Evolutionary conservation across 2,113 vertebrate species (phyloP).

Genomic region (Anguilla rostrata): DNA sequence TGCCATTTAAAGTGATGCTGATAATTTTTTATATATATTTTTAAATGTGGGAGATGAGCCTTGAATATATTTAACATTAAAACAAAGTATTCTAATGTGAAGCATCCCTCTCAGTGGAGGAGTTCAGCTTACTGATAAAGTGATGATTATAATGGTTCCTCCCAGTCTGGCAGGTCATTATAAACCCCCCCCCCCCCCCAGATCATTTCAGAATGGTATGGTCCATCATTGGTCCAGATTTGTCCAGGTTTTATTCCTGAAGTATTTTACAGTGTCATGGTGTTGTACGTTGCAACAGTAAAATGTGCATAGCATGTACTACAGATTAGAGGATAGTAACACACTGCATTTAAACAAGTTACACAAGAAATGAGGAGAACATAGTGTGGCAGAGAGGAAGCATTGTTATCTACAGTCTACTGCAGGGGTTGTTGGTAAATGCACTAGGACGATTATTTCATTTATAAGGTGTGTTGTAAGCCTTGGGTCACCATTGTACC

Average conservation of each 20-base stretch:
- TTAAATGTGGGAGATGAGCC: too few species aligned
- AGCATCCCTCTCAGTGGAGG: too few species aligned
- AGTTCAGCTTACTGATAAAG: too few species aligned
- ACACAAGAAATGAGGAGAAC: neutral
- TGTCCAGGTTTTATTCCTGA: neutral
- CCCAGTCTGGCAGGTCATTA: neutral
- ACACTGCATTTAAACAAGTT: neutral
- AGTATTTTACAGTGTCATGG: neutral
- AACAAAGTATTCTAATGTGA: too few species aligned
- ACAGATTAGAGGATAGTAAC: neutral
- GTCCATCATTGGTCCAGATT: neutral
- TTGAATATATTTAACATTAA: too few species aligned
- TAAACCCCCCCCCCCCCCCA: neutral
- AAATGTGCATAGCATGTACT: neutral
- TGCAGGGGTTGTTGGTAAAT: too few species aligned
- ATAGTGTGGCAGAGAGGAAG: too few species aligned
- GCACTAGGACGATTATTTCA: too few species aligned
- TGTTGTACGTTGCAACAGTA: neutral
- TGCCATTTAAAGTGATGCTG: neutral
- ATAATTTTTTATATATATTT: neutral
- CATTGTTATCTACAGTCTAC: too few species aligned
- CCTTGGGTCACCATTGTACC: too few species aligned
- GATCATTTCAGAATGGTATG: neutral
- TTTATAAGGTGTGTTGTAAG: too few species aligned
- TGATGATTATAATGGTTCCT: too few species aligned